Conservation (phyloP, 2,113 vertebrate species). For the Cryptomyrus ogoouensis region DNA sequence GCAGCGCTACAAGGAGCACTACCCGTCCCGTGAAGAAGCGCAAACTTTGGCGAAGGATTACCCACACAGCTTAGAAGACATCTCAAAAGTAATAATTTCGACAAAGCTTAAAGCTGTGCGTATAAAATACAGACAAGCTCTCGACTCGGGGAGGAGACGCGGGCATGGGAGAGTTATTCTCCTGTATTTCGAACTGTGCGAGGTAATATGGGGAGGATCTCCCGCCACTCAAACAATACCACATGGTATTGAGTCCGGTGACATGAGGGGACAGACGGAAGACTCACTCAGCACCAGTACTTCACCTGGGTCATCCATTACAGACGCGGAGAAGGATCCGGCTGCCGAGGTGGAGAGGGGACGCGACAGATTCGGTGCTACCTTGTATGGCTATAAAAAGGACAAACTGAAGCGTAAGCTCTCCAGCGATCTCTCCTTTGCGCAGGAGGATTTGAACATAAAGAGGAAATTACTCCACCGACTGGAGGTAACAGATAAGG, state of each 20-base stretch:
- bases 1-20: background rate
- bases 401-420: background rate
- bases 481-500: background rate
- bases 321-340: background rate
- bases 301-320: background rate
- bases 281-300: background rate
- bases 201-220: conserved; percentile 9
- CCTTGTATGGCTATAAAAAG: background rate
- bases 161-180: conserved; percentile 2
- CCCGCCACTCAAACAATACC: background rate
- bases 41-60: background rate
- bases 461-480: background rate
- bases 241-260: background rate
- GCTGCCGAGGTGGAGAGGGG: background rate
- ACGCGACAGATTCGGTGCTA: background rate
- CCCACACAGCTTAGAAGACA: conserved; percentile 7
- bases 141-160: conserved; percentile 7
- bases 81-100: background rate
- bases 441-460: background rate
- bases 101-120: conserved; percentile 5
- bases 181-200: background rate
- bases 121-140: conserved; percentile 9
- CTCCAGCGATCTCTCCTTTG: background rate
- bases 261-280: background rate
- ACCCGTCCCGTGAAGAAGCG: background rate